These are phyloP conservation scores for Brachypteracias leptosomus DNA, from an alignment of 2,113 vertebrate species.

Conservation along the genomic window DNA sequence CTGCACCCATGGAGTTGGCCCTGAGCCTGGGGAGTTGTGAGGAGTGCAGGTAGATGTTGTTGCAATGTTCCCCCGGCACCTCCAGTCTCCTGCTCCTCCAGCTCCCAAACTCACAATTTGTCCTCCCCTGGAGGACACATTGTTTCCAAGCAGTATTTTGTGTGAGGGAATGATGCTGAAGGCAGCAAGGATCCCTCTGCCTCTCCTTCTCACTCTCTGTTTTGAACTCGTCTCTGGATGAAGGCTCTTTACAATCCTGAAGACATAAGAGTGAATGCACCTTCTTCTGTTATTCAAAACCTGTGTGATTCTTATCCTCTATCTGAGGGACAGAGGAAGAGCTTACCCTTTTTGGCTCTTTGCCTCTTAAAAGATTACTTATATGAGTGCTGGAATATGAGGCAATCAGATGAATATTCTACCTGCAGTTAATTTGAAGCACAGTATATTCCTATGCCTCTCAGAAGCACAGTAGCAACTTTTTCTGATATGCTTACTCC, in stretches of 20 bases:
- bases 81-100: background rate
- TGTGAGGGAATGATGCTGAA: background rate
- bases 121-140: background rate
- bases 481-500: background rate
- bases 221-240: background rate
- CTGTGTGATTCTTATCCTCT: background rate
- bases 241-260: background rate
- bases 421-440: background rate
- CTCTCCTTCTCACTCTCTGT: fast-evolving
- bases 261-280: background rate
- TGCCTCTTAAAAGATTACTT: background rate
- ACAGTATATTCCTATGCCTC: too few relatives aligned
- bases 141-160: background rate
- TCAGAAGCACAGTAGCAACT: background rate
- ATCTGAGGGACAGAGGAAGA: background rate
- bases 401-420: background rate
- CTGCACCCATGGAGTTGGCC: fast-evolving
- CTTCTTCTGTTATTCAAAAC: background rate
- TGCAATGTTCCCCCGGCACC: background rate
- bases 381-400: background rate
- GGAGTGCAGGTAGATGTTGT: background rate
- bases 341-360: background rate
- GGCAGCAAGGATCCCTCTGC: background rate
- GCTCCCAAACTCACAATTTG: background rate
- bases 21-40: background rate